Conservation (phyloP, 2,113 vertebrate species). For the Heterochromis multidens region DNA sequence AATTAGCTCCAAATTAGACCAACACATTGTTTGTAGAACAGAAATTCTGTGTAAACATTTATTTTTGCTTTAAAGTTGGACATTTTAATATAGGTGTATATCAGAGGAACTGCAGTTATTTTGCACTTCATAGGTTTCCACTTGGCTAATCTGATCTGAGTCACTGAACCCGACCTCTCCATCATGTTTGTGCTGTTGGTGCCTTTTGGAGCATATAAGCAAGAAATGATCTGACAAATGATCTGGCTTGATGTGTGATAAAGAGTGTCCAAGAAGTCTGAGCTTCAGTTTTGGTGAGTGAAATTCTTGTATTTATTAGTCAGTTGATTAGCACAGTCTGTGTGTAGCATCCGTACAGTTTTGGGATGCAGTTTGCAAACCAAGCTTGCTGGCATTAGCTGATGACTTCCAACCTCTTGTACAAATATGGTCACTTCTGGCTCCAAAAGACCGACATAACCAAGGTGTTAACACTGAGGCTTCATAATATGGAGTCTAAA, state of each 20-base stretch:
- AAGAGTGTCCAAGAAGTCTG: fast-evolving
- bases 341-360: not conserved
- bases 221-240: not conserved
- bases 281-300: not conserved
- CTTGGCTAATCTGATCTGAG: too few relatives aligned
- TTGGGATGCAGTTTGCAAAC: not conserved
- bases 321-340: not conserved
- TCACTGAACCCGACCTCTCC: not conserved
- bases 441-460: fast-evolving
- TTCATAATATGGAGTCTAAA: not conserved
- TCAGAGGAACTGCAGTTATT: too few relatives aligned
- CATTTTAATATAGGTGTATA: too few relatives aligned
- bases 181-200: not conserved
- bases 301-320: not conserved
- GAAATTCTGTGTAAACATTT: too few relatives aligned
- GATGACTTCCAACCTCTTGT: too few relatives aligned
- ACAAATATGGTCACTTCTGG: not conserved
- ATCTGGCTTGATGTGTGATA: not conserved
- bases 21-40: too few relatives aligned
- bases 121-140: not conserved
- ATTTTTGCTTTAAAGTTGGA: too few relatives aligned
- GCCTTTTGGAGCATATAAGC: not conserved
- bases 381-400: too few relatives aligned
- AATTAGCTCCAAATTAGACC: too few relatives aligned
- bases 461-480: not conserved